A percentile compares a stretch with the other conserved stretches of the same genome.
These are phyloP conservation scores for Mystacornis crossleyi DNA, from an alignment of 2,113 vertebrate genomes.

Conservation along the genomic window DNA sequence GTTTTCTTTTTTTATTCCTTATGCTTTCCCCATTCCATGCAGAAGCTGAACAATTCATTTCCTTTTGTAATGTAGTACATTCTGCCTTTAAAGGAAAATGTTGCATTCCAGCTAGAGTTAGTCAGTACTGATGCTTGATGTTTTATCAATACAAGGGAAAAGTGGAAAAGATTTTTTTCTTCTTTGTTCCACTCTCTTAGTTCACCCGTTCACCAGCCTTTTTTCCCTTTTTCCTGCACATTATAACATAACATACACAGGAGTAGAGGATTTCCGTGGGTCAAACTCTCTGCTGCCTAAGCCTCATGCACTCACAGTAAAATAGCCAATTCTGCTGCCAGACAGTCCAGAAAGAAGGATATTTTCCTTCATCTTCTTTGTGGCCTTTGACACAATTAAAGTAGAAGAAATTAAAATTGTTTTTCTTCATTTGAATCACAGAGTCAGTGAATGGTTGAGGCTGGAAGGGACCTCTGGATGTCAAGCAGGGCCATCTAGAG, in stretches of 20 bases:
- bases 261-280: not conserved
- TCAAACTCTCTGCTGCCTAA: not conserved
- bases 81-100: not conserved
- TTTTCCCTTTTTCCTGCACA: not conserved
- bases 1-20: not conserved
- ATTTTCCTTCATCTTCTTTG: not conserved
- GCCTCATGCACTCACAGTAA: not conserved
- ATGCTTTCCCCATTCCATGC: not conserved
- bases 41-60: not conserved
- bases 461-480: not conserved
- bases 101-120: not conserved
- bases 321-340: not conserved
- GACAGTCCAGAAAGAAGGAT: not conserved
- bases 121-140: not conserved
- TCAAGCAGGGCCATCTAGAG: not conserved
- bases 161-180: not conserved
- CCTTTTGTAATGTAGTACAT: not conserved
- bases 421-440: not conserved
- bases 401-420: not conserved
- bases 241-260: not conserved
- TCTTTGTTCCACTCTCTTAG: not conserved
- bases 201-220: not conserved
- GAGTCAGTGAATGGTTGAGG: not conserved
- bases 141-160: not conserved
- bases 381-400: not conserved